Base-by-base conservation (phyloP, 2,888 invertebrate genomes). In the Tiliacea aurago region DNA sequence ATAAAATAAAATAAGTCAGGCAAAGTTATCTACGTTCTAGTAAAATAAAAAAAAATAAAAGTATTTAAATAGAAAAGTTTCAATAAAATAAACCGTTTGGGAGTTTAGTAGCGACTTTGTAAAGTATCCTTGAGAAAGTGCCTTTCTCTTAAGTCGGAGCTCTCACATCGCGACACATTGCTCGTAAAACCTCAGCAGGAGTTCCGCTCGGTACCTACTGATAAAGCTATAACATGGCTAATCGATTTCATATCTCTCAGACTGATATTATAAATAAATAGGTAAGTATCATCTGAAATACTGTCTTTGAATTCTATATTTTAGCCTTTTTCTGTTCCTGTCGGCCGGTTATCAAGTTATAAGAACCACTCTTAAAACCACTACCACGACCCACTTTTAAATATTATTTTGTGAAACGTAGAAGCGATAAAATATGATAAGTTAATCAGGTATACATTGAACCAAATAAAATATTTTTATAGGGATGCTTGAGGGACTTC, bases 141-240 rank as follows among this genome's bases (percentile, higher is more conserved):
- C 85, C 85, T 78, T 80, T 81, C 70, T 78, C 68, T 78, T 73
- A 81, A 86, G 79, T 70, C 71, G 70, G 68, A 70, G 79, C 80
- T 83, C 77, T 78, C 75, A 72, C 82, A 83, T 72, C 75, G 71
- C 62, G 78, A 74, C 69, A 78, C 76, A 80, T 89, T 89, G 89
- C 89, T 86, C 86, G 70, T 88, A 88, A 88, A 88, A 86, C 37
- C 76, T 79, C 75, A 71, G 76, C 82, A 89, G 89, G 89, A 86
- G 89, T 85, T 85, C 76, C 70, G 68, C 49, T 64, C 55, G 37
- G 47, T 63, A 70, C 59, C 67, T 41, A 45, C 69, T 74, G 80
- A 80, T 74, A 77, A 63, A 80, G 69, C 67, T 71, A 28, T 81
- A 77, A 62, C 63, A 73, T 71, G 58, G 73, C 55, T 69, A 76